Evolutionary conservation across 2,888 invertebrate genomes (phyloP).

Genomic region (Cotesia congregata): DNA sequence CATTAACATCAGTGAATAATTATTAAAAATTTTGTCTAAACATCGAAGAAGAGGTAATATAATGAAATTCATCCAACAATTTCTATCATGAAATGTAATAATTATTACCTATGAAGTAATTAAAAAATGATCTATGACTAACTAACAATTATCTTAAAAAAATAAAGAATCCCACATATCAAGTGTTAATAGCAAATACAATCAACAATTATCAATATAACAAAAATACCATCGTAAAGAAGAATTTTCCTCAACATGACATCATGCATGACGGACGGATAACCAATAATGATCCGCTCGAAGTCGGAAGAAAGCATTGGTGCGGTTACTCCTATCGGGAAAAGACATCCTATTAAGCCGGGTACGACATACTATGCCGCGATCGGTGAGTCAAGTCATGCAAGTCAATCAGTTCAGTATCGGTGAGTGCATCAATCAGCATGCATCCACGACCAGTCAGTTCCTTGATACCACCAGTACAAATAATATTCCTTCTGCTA

Average conservation of each 20-base stretch:
- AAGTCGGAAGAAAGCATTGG: neutral
- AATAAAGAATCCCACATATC: too few relatives aligned
- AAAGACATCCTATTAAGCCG: neutral
- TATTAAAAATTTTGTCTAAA: too few relatives aligned
- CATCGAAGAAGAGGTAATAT: too few relatives aligned
- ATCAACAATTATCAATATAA: neutral
- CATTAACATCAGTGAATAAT: too few relatives aligned
- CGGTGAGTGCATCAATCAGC: conserved; percentile 21
- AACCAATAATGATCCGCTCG: conserved; percentile 7
- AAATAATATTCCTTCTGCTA: neutral
- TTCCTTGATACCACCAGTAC: neutral
- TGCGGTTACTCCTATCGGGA: conserved; percentile 2
- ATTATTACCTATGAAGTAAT: too few relatives aligned
- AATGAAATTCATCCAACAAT: too few relatives aligned
- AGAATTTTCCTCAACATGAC: neutral
- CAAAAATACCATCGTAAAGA: neutral
- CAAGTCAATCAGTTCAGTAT: conserved; percentile 30
- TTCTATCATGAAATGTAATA: too few relatives aligned
- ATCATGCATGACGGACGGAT: conserved; percentile 8
- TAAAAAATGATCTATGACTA: too few relatives aligned
- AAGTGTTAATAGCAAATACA: neutral
- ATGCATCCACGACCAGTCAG: conserved; percentile 30
- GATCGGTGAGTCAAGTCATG: neutral
- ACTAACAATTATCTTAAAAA: too few relatives aligned
- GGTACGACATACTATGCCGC: neutral